phyloP scores from a whole-genome alignment of 1,140 invertebrate genomes.

The Agraylea sexmaculata region DNA sequence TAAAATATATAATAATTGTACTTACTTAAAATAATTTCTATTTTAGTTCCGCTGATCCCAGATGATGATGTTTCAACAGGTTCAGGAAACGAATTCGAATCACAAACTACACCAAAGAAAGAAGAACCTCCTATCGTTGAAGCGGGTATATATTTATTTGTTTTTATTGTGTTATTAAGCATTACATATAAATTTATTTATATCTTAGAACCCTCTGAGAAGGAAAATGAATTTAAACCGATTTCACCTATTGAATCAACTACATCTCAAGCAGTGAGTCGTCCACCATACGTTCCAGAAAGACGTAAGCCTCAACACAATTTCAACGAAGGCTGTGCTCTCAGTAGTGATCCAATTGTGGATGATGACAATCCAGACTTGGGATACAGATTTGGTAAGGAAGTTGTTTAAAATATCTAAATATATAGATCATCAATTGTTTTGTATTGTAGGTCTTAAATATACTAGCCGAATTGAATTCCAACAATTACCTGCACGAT shows the following conservation, averaged over 20 bases:
- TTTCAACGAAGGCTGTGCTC: slow-evolving; percentile 28
- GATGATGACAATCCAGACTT: slow-evolving; percentile 26
- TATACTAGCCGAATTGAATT: slow-evolving; percentile 65
- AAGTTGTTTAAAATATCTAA: slow-evolving; percentile 9
- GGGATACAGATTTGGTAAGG: slow-evolving; percentile 40
- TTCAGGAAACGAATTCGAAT: not conserved
- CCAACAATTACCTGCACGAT: slow-evolving; percentile 43
- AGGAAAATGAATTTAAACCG: not conserved
- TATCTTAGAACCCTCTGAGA: not conserved
- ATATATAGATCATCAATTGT: too few species aligned
- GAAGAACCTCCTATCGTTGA: slow-evolving; percentile 2
- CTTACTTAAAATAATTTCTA: not conserved
- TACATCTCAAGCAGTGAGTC: slow-evolving; percentile 13
- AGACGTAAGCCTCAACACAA: too few species aligned
- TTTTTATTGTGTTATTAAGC: not conserved
- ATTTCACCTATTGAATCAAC: not conserved
- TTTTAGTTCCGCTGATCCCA: not conserved
- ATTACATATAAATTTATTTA: not conserved
- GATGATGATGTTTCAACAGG: not conserved
- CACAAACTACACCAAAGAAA: not conserved
- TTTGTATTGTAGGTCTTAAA: slow-evolving; percentile 41
- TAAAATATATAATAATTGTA: too few species aligned
- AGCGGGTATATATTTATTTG: slow-evolving; percentile 4
- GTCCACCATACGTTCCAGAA: slow-evolving; percentile 16
- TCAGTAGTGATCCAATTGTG: slow-evolving; percentile 29